phyloP scores from a whole-genome alignment of 1,140 invertebrate genomes.

The Cotesia glomerata region DNA sequence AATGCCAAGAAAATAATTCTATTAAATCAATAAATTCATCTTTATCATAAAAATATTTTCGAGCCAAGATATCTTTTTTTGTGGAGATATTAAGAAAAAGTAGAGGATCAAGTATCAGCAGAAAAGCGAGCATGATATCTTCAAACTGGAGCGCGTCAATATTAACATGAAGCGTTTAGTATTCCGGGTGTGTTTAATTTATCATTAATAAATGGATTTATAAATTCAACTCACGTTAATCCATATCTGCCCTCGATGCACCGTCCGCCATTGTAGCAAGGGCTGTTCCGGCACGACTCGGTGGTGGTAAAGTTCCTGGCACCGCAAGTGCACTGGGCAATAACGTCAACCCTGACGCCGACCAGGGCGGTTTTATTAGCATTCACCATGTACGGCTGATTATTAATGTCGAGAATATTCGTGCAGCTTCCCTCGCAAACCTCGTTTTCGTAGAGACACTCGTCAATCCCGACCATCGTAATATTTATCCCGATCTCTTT shows the following conservation, averaged over 20 bases:
- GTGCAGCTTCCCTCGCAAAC: constrained; percentile 96
- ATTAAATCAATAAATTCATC: no score
- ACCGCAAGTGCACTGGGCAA: constrained; percentile 90
- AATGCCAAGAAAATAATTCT: no score
- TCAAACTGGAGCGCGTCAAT: no score
- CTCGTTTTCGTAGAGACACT: constrained; percentile 94
- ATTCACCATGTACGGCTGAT: constrained; percentile 93
- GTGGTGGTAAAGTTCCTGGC: constrained; percentile 88
- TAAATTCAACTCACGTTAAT: constrained; percentile 67
- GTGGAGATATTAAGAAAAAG: no score
- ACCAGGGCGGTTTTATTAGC: constrained; percentile 95
- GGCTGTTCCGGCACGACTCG: constrained; percentile 87
- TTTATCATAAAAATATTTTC: no score
- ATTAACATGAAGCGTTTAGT: background rate
- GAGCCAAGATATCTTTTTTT: no score
- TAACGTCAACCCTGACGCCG: constrained; percentile 86
- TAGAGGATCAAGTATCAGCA: no score
- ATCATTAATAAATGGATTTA: background rate
- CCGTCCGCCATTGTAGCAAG: constrained; percentile 93
- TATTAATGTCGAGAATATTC: constrained; percentile 87
- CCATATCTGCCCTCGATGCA: constrained; percentile 89
- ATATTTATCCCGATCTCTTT: constrained; percentile 92
- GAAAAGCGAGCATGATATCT: no score
- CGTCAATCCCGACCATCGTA: constrained; percentile 96
- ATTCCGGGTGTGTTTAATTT: background rate